Percentiles rank a stretch among this genome's conserved stretches.
phyloP scores from a whole-genome alignment of 2,888 invertebrate species.

The Stegana nigrithorax region DNA sequence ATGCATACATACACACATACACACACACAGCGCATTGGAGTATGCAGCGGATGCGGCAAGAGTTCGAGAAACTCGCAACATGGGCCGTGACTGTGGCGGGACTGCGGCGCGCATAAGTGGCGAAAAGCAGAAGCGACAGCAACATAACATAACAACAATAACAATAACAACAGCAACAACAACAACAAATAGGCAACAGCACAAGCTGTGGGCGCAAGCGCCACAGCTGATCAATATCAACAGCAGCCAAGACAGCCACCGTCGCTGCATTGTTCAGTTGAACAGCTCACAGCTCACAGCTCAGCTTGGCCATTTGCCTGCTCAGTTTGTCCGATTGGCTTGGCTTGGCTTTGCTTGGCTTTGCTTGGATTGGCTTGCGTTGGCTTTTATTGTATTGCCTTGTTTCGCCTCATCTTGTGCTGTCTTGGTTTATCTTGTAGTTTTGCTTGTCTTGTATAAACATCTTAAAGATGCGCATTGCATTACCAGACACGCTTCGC shows the following conservation, averaged over 20 bases:
- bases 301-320: too few relatives aligned
- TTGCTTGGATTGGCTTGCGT: too few relatives aligned
- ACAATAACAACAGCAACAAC: constrained; percentile 20
- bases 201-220: background rate
- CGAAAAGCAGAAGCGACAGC: constrained; percentile 34
- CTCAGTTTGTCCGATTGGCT: too few relatives aligned
- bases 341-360: too few relatives aligned
- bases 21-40: background rate
- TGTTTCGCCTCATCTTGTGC: too few relatives aligned
- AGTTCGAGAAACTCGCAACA: constrained; percentile 63
- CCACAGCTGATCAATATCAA: background rate
- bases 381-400: too few relatives aligned
- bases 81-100: constrained; percentile 10
- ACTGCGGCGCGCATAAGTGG: constrained; percentile 35
- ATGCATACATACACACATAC: background rate
- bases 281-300: too few relatives aligned
- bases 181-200: background rate
- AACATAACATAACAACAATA: constrained; percentile 22
- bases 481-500: constrained; percentile 54
- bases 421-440: too few relatives aligned
- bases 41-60: constrained; percentile 38
- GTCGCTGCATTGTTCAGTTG: background rate
- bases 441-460: too few relatives aligned
- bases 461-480: constrained; percentile 53
- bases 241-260: constrained; percentile 27